These are phyloP conservation scores for Nothocercus julius DNA, from an alignment of 2,113 vertebrate genomes.

Conservation along the genomic window DNA sequence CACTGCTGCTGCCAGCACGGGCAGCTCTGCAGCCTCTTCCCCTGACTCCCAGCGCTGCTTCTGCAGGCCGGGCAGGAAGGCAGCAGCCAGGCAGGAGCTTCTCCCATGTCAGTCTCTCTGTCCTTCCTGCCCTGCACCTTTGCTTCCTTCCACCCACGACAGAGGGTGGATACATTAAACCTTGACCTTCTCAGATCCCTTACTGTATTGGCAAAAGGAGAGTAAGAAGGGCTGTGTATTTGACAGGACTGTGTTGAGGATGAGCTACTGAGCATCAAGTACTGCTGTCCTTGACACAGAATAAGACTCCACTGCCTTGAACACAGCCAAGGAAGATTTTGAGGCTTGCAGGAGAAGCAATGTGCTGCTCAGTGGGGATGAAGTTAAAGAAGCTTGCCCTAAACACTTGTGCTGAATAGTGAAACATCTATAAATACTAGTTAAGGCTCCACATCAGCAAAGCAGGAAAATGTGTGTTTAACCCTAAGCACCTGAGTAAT, in stretches of 20 bases:
- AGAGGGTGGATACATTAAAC: neutral
- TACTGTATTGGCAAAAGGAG: neutral
- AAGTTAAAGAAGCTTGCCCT: neutral
- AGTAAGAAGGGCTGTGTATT: neutral
- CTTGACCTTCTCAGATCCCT: neutral
- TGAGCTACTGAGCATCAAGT: neutral
- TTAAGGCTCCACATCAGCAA: conserved; percentile 40
- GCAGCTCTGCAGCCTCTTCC: neutral
- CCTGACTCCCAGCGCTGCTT: neutral
- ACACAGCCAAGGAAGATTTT: neutral
- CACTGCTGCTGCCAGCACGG: neutral
- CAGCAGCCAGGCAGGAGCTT: neutral
- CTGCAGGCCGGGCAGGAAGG: neutral
- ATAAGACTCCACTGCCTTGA: neutral
- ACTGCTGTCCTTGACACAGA: neutral
- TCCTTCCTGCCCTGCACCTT: neutral
- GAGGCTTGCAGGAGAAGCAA: neutral
- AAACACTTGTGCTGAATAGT: neutral
- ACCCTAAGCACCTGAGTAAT: conserved; percentile 60
- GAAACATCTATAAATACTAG: conserved; percentile 6
- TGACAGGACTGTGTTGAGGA: neutral
- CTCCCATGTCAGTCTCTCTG: neutral
- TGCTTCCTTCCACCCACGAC: neutral
- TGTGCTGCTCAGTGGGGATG: neutral
- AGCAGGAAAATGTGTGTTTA: conserved; percentile 58